These are phyloP conservation scores for Trissolcus japonicus DNA, from an alignment of 2,888 invertebrate species.

Conservation along the genomic window DNA sequence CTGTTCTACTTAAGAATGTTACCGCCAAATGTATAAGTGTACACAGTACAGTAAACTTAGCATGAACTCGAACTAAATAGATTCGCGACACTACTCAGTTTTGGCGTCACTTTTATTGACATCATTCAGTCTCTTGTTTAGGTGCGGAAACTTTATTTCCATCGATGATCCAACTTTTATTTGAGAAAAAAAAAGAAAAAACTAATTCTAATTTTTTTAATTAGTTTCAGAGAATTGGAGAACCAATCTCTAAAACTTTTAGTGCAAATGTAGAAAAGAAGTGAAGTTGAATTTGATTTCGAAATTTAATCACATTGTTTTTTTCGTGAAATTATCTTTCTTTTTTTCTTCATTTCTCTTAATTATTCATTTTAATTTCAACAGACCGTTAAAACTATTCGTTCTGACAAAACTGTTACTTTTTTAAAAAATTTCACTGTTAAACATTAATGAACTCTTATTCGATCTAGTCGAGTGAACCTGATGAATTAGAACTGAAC, in stretches of 20 bases:
- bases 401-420: background rate
- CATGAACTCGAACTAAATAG: slow-evolving; percentile 58
- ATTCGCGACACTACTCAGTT: slow-evolving; percentile 36
- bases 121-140: background rate
- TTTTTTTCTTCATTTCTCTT: background rate
- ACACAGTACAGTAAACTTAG: slow-evolving; percentile 35
- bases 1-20: slow-evolving; percentile 60
- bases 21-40: slow-evolving; percentile 58
- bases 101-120: background rate
- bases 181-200: too few species aligned
- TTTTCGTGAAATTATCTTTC: background rate
- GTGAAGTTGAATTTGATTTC: background rate
- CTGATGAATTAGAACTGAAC: slow-evolving; percentile 36
- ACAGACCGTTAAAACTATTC: background rate
- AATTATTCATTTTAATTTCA: background rate
- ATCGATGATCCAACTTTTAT: too few species aligned
- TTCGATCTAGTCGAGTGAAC: slow-evolving; percentile 44
- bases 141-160: background rate
- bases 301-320: background rate
- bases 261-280: background rate
- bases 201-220: too few species aligned
- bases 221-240: too few species aligned
- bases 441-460: slow-evolving; percentile 4
- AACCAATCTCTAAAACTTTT: background rate
- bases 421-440: background rate